Conservation (phyloP, 2,888 invertebrate genomes). For the Pachliopta kotzebuea region DNA sequence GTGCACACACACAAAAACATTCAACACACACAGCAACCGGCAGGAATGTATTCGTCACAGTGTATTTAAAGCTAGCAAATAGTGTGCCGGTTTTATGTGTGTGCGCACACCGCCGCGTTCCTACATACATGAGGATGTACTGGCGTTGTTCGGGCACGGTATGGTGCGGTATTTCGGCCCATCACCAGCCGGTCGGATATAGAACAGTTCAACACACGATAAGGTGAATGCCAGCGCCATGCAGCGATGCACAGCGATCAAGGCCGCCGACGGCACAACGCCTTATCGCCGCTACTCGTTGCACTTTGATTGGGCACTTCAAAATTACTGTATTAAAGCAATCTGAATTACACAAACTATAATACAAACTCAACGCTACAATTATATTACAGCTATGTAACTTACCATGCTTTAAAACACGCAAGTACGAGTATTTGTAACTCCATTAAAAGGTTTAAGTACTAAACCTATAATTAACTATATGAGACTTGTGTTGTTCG, state of each 20-base stretch:
- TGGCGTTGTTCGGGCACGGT: constrained; percentile 38
- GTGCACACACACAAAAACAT: constrained; percentile 42
- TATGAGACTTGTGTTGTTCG: too few species aligned
- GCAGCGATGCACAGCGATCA: constrained; percentile 58
- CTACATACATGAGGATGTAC: constrained; percentile 34
- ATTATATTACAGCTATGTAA: too few species aligned
- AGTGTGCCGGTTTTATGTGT: constrained; percentile 47
- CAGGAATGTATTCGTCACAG: constrained; percentile 62
- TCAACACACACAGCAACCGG: constrained; percentile 29
- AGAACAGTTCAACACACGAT: constrained; percentile 77
- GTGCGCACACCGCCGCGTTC: constrained; percentile 31
- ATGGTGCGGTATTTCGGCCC: constrained; percentile 42
- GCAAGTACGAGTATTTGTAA: too few species aligned
- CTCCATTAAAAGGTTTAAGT: too few species aligned
- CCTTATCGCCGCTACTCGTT: constrained; percentile 49
- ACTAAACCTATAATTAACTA: too few species aligned
- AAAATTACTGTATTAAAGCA: constrained; percentile 10
- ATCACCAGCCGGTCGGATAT: constrained; percentile 49
- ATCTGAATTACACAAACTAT: constrained; percentile 12
- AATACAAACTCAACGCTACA: background rate
- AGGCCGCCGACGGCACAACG: constrained; percentile 57
- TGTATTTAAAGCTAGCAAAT: constrained; percentile 56
- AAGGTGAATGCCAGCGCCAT: constrained; percentile 63
- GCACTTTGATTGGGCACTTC: constrained; percentile 34
- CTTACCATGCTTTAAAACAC: too few species aligned